These are phyloP conservation scores for Python bivittatus DNA, from an alignment of 2,113 vertebrate species.

Conservation along the genomic window DNA sequence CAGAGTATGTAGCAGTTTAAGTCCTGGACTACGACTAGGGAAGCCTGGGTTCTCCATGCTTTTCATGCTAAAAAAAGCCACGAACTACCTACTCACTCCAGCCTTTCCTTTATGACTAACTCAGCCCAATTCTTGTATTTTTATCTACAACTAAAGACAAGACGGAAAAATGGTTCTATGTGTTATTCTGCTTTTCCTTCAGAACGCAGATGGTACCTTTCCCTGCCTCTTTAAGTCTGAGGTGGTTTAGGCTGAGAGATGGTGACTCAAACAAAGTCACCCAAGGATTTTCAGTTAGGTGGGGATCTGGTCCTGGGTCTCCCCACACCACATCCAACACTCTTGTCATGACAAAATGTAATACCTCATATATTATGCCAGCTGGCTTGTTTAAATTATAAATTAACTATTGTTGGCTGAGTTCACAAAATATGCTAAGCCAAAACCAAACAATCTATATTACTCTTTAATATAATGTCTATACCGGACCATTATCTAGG, in stretches of 20 bases:
- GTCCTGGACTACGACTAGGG: background rate
- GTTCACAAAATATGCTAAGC: background rate
- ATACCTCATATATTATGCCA: background rate
- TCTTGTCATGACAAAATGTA: background rate
- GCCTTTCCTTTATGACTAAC: background rate
- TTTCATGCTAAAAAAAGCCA: background rate
- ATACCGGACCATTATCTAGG: background rate
- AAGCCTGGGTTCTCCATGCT: background rate
- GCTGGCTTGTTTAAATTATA: background rate
- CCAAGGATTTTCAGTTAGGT: background rate
- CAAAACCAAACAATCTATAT: background rate
- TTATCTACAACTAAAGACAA: background rate
- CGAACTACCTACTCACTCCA: background rate
- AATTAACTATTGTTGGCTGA: background rate
- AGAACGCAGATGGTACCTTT: background rate
- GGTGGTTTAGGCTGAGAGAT: background rate
- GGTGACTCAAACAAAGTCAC: background rate
- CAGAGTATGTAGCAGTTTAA: background rate
- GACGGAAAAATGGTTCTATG: background rate
- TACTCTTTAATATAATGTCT: background rate
- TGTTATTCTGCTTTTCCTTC: background rate
- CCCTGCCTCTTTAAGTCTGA: background rate
- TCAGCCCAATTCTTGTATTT: background rate
- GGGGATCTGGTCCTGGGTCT: background rate
- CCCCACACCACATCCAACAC: too few species aligned